Evolutionary conservation across 1,140 invertebrate species (phyloP).

Genomic region (Scaptomyza hsui): DNA sequence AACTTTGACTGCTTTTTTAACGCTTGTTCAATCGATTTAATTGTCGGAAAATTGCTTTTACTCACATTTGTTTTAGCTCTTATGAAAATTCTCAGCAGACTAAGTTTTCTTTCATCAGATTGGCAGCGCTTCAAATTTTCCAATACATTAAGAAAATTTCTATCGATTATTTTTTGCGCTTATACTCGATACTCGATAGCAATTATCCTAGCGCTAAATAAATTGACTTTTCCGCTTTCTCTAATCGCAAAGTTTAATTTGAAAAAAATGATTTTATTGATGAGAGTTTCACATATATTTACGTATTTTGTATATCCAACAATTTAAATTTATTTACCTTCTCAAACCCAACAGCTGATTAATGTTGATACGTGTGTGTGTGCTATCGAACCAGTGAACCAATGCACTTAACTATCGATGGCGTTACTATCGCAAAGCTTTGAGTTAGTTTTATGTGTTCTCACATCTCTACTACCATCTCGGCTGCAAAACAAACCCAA

Average conservation of each 20-base stretch:
- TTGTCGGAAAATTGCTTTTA: slow-evolving; percentile 56
- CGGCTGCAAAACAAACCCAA: slow-evolving; percentile 47
- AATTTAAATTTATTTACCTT: not conserved
- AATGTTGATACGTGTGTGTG: not conserved
- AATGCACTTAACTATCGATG: slow-evolving; percentile 18
- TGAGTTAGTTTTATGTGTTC: slow-evolving; percentile 6
- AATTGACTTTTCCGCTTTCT: too few relatives aligned
- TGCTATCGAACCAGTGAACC: not conserved
- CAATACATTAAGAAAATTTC: slow-evolving; percentile 27
- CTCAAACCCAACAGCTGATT: not conserved
- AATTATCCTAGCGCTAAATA: not conserved
- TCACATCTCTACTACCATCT: slow-evolving; percentile 46
- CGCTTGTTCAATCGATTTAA: slow-evolving; percentile 23
- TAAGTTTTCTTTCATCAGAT: slow-evolving; percentile 43
- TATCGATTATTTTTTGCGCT: slow-evolving; percentile 20
- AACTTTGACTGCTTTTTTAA: slow-evolving; percentile 17
- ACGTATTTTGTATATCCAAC: too few relatives aligned
- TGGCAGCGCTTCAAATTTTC: slow-evolving; percentile 43
- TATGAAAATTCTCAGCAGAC: slow-evolving; percentile 72
- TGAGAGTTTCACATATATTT: too few relatives aligned
- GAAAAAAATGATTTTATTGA: too few relatives aligned
- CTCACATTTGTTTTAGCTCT: slow-evolving; percentile 77
- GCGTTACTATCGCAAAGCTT: not conserved
- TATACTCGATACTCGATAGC: not conserved
- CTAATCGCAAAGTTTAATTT: too few relatives aligned